Evolutionary conservation across 2,113 vertebrate species (phyloP).

Genomic region (Zapus hudsonius): DNA sequence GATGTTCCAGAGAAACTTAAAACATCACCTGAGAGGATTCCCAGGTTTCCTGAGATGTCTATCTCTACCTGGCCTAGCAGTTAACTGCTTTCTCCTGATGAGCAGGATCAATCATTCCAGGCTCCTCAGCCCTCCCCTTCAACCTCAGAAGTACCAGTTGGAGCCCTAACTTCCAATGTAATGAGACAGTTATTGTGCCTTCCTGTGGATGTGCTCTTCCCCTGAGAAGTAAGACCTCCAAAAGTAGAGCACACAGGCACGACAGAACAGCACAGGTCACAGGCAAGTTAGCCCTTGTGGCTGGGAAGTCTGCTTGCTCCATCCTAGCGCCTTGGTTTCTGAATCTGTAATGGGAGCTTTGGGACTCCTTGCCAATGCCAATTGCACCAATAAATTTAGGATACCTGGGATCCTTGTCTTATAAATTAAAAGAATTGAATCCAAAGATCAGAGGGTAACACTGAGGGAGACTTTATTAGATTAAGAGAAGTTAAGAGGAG

Average conservation of each 20-base stretch:
- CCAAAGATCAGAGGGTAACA: too few species aligned
- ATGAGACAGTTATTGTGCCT: neutral
- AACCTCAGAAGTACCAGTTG: neutral
- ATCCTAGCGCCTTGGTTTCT: neutral
- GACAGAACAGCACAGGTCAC: fast-evolving
- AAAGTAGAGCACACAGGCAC: neutral
- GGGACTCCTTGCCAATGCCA: too few species aligned
- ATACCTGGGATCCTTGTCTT: too few species aligned
- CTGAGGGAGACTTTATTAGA: too few species aligned
- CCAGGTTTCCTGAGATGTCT: neutral
- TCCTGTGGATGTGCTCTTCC: neutral
- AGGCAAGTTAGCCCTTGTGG: too few species aligned
- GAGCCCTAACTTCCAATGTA: too few species aligned
- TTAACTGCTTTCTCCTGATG: neutral
- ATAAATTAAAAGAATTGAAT: too few species aligned
- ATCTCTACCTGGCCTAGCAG: neutral
- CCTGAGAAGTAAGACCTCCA: too few species aligned
- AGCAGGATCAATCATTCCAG: neutral
- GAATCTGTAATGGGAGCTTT: too few species aligned
- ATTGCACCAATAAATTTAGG: too few species aligned
- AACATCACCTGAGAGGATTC: neutral
- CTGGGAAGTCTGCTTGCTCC: neutral
- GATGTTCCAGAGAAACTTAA: neutral
- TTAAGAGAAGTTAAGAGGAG: too few species aligned
- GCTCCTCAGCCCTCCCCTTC: neutral